A percentile compares a stretch with the other conserved stretches of the same genome.
Evolutionary conservation across 2,113 vertebrate species (phyloP).

Genomic region (Actenoides hombroni): DNA sequence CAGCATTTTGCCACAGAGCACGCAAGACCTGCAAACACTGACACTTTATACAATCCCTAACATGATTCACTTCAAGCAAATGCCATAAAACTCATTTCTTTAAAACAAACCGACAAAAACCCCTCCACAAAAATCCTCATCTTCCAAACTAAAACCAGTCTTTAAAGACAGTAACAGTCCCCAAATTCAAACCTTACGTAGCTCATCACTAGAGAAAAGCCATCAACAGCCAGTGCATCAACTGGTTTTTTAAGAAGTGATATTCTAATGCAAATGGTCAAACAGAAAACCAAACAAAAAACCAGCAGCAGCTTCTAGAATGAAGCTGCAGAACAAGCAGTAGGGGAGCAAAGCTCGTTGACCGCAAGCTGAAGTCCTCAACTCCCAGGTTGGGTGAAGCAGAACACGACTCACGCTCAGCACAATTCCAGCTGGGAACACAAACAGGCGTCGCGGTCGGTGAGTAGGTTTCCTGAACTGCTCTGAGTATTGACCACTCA

Average conservation of each 20-base stretch:
- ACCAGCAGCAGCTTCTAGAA: neutral
- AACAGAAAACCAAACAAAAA: neutral
- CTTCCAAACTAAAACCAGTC: neutral
- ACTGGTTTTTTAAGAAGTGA: too few species aligned
- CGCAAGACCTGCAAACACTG: neutral
- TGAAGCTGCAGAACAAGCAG: neutral
- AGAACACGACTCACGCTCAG: neutral
- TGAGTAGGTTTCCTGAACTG: neutral
- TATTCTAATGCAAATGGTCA: too few species aligned
- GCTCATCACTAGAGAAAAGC: neutral
- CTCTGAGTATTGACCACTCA: neutral
- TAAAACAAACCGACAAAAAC: neutral
- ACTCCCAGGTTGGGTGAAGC: neutral
- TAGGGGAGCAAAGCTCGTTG: neutral
- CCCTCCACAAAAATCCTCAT: neutral
- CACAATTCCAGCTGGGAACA: neutral
- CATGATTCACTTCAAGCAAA: neutral
- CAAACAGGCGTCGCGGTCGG: fast-evolving
- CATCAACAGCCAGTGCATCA: neutral
- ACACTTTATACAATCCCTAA: neutral
- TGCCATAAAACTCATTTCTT: neutral
- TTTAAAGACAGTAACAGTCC: neutral
- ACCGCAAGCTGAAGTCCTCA: neutral
- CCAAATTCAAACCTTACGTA: neutral
- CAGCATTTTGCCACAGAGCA: neutral